Conservation (phyloP, 2,888 invertebrate genomes). For the Melieria omissa region DNA sequence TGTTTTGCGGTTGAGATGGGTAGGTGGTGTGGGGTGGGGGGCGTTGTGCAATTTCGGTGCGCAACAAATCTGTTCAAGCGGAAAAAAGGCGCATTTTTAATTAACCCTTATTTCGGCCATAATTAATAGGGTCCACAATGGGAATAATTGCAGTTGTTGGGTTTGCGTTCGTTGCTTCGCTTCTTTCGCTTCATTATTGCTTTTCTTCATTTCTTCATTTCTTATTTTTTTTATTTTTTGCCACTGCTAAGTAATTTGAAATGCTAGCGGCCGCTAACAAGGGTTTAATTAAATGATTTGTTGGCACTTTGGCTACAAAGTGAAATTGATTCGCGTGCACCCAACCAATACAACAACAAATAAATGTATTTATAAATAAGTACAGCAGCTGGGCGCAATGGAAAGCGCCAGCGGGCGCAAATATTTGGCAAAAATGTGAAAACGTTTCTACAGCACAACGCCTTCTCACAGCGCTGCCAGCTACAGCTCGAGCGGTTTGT, state of each 20-base stretch:
- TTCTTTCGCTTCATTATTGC: not conserved
- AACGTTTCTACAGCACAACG: slow-evolving; percentile 46
- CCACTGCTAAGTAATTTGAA: not conserved
- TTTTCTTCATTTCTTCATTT: slow-evolving; percentile 1
- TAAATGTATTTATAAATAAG: slow-evolving; percentile 9
- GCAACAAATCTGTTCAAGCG: slow-evolving; percentile 26
- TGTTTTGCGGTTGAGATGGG: slow-evolving; percentile 12
- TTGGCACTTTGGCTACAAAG: slow-evolving; percentile 36
- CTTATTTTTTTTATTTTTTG: not conserved
- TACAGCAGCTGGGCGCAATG: not conserved
- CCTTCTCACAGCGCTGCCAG: slow-evolving; percentile 30
- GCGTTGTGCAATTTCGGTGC: not conserved
- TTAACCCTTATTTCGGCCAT: slow-evolving; percentile 49
- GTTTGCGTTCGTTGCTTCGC: not conserved
- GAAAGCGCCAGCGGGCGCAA: slow-evolving; percentile 24
- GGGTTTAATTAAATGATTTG: slow-evolving; percentile 51
- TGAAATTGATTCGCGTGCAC: not conserved
- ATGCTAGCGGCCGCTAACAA: slow-evolving; percentile 41
- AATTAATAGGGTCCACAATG: slow-evolving; percentile 52
- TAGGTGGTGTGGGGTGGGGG: not conserved
- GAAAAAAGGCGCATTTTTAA: slow-evolving; percentile 42
- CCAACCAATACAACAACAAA: not conserved
- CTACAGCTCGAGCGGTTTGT: not conserved
- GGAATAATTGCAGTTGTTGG: slow-evolving; percentile 48
- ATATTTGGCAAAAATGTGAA: slow-evolving; percentile 46